Conservation (phyloP, 92 coral and sea anemone genomes). For the Epizoanthus fatuus region DNA sequence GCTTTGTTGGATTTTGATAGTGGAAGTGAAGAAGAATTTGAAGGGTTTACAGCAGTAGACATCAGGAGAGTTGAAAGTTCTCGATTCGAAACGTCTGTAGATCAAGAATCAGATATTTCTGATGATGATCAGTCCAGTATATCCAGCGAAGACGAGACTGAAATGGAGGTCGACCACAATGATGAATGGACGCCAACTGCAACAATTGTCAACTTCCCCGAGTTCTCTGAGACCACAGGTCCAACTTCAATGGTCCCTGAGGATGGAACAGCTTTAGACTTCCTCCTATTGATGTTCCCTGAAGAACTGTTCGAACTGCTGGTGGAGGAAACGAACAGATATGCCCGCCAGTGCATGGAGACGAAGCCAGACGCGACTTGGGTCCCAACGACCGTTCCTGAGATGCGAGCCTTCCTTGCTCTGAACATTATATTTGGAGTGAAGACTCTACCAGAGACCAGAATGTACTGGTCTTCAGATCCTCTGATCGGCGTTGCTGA, state of each 20-base stretch:
- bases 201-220: slow-evolving; percentile 20
- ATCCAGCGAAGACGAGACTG: neutral
- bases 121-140: neutral
- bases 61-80: slow-evolving; percentile 12
- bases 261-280: slow-evolving; percentile 57
- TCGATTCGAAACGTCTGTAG: neutral
- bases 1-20: no score
- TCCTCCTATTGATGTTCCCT: slow-evolving; percentile 37
- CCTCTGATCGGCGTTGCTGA: slow-evolving; percentile 30
- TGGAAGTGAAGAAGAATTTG: slow-evolving; percentile 42
- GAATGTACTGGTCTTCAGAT: slow-evolving; percentile 49
- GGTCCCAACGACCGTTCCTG: neutral
- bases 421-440: slow-evolving; percentile 8
- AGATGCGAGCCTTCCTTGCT: neutral
- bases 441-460: slow-evolving; percentile 43
- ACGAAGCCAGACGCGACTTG: slow-evolving; percentile 33
- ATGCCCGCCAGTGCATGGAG: slow-evolving; percentile 50
- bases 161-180: neutral
- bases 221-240: slow-evolving; percentile 32
- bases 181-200: slow-evolving; percentile 22
- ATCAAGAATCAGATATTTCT: slow-evolving; percentile 56
- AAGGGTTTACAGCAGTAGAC: slow-evolving; percentile 51
- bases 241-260: slow-evolving; percentile 43
- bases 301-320: slow-evolving; percentile 35
- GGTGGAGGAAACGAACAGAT: slow-evolving; percentile 61